These are phyloP conservation scores for Ostrea edulis DNA, from an alignment of 1,140 invertebrate species.

Conservation along the genomic window DNA sequence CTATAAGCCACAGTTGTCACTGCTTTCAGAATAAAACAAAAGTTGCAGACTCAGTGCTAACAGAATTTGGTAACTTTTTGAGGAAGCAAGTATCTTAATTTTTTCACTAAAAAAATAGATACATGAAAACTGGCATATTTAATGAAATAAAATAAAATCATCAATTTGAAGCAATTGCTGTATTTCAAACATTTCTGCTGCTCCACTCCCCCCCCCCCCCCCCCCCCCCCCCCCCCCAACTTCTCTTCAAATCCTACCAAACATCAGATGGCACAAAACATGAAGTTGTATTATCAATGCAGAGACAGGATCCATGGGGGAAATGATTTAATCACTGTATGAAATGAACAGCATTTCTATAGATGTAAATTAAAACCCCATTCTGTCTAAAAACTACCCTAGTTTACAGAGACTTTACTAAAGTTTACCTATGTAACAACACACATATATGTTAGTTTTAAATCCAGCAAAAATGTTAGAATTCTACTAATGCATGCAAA, in stretches of 20 bases:
- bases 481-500: neutral
- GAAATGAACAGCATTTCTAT: neutral
- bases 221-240: neutral
- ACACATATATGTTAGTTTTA: neutral
- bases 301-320: no score
- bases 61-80: neutral
- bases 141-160: no score
- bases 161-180: neutral
- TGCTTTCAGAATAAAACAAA: constrained; percentile 44
- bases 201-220: neutral
- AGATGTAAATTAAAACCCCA: neutral
- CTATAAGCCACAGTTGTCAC: constrained; percentile 55
- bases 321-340: no score
- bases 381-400: neutral
- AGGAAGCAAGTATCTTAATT: no score
- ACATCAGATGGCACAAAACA: neutral
- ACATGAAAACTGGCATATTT: no score
- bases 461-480: constrained; percentile 39
- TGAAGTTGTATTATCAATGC: neutral
- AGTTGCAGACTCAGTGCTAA: constrained; percentile 6
- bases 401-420: neutral
- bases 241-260: no score
- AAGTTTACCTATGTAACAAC: constrained; percentile 7
- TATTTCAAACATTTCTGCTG: constrained; percentile 29
- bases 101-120: no score